Percentiles rank a stretch among this genome's conserved stretches.
Evolutionary conservation across 2,797 vertebrate genomes (phyloP).

Genomic region (Helicolenus hilgendorfi): DNA sequence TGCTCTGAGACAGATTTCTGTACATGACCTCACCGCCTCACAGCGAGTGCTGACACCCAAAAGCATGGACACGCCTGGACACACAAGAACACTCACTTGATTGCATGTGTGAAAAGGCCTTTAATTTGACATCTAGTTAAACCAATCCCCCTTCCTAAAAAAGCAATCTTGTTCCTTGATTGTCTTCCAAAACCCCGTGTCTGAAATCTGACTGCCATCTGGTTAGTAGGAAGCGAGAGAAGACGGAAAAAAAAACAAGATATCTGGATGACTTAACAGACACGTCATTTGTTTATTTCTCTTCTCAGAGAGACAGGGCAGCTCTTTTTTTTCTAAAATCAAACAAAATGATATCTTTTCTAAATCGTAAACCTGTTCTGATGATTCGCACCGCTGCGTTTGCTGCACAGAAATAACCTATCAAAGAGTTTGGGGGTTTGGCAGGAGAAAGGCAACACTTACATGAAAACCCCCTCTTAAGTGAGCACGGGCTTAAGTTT

Average conservation of each 20-base stretch:
- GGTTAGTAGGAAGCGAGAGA: slow-evolving; percentile 74
- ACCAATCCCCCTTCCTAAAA: slow-evolving; percentile 80
- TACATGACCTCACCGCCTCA: slow-evolving; percentile 71
- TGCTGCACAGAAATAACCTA: slow-evolving; percentile 18
- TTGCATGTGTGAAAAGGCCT: slow-evolving; percentile 47
- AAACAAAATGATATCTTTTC: slow-evolving; percentile 30
- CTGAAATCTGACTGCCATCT: slow-evolving; percentile 87
- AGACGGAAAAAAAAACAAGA: slow-evolving; percentile 34
- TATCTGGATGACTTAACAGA: slow-evolving; percentile 75
- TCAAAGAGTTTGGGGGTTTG: slow-evolving; percentile 24
- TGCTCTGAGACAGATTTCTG: slow-evolving; percentile 65
- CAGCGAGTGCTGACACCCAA: slow-evolving; percentile 32
- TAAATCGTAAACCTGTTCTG: slow-evolving; percentile 13
- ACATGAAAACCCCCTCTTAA: slow-evolving; percentile 2
- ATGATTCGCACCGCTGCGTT: background rate
- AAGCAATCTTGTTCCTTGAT: slow-evolving; percentile 87
- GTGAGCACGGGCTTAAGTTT: slow-evolving; percentile 42
- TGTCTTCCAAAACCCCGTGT: slow-evolving; percentile 83
- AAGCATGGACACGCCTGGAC: slow-evolving; percentile 46
- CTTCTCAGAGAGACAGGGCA: slow-evolving; percentile 24
- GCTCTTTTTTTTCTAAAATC: slow-evolving; percentile 10
- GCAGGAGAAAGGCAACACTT: slow-evolving; percentile 21
- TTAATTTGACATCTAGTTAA: slow-evolving; percentile 85
- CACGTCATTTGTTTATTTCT: slow-evolving; percentile 72
- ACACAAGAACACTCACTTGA: slow-evolving; percentile 22